Base-by-base conservation (phyloP, 1,140 invertebrate species). In the Cydia pomonella region DNA sequence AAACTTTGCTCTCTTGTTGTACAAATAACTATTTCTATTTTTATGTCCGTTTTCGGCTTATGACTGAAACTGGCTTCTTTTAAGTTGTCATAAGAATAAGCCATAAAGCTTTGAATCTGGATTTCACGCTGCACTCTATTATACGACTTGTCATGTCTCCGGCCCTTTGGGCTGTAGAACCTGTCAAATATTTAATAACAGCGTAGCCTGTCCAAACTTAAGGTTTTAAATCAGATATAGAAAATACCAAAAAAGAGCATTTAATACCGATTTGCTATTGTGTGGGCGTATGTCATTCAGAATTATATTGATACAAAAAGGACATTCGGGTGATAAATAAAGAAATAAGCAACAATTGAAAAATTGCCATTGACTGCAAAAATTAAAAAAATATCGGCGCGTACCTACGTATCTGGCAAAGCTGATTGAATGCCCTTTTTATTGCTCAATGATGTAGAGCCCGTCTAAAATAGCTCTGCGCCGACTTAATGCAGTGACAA, bases 181-280 rank as follows among this genome's bases (percentile, higher is more conserved):
- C 64, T 69, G 64, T 69, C 64, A 69, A 69, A 69, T 69, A 38
- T 81, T 79, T 81, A 82, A 83, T 81, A 77, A 76, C 79, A 74
- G 75, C 76, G 77, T 85, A 83, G 87, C 83, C 83, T 82, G 82
- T 83, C 78, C 75, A 82, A 85, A 78, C 75, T 86, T 82, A 86
- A 83, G 83, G 64, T 33, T 69, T 77, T 79, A 82, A 87, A 84
- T 83, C 81, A 80, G 72, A 83, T 82, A 80, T 83, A 79, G 77
- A 86, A 87, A 84, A 86, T 74, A 80, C 73, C 78, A 78, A 88
- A 90, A 90, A 92, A 89, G 86, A 84, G 77, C 88, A 90, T 89
- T 89, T 87, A 89, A 86, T 87, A 88, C 81, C 81, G 83, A 90
- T 89, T 88, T 86, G 77, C 77, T 72, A 87, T 92, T 92, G 87